These are phyloP conservation scores for Garrulus glandarius DNA, from an alignment of 2,797 vertebrate species.

Conservation along the genomic window DNA sequence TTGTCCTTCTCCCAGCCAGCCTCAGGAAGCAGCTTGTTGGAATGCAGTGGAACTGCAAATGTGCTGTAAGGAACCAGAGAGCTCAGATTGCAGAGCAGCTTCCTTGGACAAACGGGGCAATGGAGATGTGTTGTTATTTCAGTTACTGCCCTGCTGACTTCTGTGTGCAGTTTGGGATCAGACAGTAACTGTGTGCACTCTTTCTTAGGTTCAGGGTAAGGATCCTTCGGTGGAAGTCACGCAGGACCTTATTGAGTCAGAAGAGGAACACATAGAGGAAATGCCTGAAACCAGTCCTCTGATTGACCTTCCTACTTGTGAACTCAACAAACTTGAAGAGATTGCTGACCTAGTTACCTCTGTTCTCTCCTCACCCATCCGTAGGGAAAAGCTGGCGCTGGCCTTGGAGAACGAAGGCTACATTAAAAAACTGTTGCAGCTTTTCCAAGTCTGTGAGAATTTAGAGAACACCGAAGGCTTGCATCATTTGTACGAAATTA, in stretches of 20 bases:
- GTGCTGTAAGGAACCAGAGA: neutral
- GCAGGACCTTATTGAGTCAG: constrained; percentile 96
- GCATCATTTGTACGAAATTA: constrained; percentile 97
- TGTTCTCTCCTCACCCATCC: constrained; percentile 95
- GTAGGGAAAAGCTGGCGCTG: constrained; percentile 94
- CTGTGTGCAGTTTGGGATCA: neutral
- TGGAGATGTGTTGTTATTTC: neutral
- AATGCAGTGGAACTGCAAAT: neutral
- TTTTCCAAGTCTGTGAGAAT: constrained; percentile 96
- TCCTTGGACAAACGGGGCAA: neutral
- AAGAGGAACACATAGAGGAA: constrained; percentile 97
- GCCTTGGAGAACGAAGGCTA: constrained; percentile 96
- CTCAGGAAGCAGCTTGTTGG: neutral
- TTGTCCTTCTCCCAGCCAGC: neutral
- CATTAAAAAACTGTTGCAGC: constrained; percentile 95
- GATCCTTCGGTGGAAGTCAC: constrained; percentile 98
- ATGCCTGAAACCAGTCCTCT: constrained; percentile 95
- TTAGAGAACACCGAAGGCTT: constrained; percentile 94
- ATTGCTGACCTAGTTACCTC: constrained; percentile 97
- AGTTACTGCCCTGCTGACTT: neutral
- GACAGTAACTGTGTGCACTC: neutral
- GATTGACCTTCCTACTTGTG: constrained; percentile 93
- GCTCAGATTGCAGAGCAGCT: neutral
- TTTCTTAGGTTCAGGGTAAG: constrained; percentile 92
- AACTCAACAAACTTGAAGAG: constrained; percentile 93